phyloP scores from a whole-genome alignment of 2,888 invertebrate species.

The Oasisia sp. region DNA sequence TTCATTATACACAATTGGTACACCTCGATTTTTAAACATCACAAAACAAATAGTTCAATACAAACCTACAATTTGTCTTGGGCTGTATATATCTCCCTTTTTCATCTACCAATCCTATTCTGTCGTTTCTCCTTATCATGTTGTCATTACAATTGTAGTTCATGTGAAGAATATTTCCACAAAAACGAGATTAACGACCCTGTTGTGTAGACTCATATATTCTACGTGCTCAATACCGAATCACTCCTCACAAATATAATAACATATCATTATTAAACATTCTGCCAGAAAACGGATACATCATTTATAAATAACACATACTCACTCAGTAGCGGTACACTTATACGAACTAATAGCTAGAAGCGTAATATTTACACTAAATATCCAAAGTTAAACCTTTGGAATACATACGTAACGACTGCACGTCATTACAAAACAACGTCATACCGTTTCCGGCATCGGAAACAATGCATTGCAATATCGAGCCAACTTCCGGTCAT shows the following conservation, averaged over 20 bases:
- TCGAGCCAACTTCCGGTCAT: not conserved
- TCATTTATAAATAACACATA: not conserved
- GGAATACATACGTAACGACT: not conserved
- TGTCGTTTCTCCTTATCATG: too few relatives aligned
- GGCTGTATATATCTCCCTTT: too few relatives aligned
- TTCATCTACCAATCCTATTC: too few relatives aligned
- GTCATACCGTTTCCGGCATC: not conserved
- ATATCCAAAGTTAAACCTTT: not conserved
- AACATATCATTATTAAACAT: not conserved
- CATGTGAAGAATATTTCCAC: too few relatives aligned
- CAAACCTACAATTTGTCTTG: too few relatives aligned
- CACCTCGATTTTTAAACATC: too few relatives aligned
- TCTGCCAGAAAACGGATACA: not conserved
- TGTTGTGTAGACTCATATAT: not conserved
- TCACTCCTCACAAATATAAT: not conserved
- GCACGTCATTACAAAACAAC: not conserved
- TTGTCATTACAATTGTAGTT: too few relatives aligned
- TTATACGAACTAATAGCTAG: not conserved
- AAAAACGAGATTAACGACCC: not conserved
- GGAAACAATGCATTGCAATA: not conserved
- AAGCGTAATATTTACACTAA: constrained; percentile 10
- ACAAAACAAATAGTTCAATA: too few relatives aligned
- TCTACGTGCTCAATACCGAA: not conserved
- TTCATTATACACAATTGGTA: too few relatives aligned
- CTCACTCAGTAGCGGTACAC: not conserved